Conservation (phyloP, 1,140 invertebrate genomes). For the Rhynchophorus ferrugineus region DNA sequence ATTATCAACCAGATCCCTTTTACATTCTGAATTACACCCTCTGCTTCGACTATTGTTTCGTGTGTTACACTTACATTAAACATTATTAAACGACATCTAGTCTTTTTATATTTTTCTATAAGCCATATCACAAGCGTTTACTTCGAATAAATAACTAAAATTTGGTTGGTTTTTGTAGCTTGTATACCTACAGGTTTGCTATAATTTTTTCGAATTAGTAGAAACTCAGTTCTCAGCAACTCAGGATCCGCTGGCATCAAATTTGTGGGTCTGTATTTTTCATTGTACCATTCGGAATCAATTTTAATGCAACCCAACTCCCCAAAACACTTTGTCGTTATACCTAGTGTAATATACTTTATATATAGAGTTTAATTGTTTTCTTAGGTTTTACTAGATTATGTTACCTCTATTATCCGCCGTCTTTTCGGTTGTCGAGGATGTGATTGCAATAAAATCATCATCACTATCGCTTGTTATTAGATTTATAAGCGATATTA, state of each 20-base stretch:
- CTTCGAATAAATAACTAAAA: too few species aligned
- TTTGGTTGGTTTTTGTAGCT: too few species aligned
- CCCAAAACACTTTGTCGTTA: slow-evolving; percentile 32
- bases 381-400: background rate
- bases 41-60: too few species aligned
- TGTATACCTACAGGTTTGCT: background rate
- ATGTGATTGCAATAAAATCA: background rate
- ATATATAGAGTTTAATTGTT: background rate
- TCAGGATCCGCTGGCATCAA: slow-evolving; percentile 33
- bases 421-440: background rate
- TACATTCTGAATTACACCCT: too few species aligned
- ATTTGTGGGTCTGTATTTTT: slow-evolving; percentile 32
- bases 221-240: slow-evolving; percentile 36
- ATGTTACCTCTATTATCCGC: background rate
- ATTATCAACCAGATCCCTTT: too few species aligned
- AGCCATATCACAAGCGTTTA: too few species aligned
- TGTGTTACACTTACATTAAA: too few species aligned
- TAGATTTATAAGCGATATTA: too few species aligned
- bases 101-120: too few species aligned
- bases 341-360: slow-evolving; percentile 21
- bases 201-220: slow-evolving; percentile 22
- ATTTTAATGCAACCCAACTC: slow-evolving; percentile 34
- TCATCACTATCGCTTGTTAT: background rate
- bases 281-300: slow-evolving; percentile 34
- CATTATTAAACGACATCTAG: too few species aligned